A percentile compares a stretch with the other conserved stretches of the same genome.
phyloP scores from a whole-genome alignment of 2,888 invertebrate genomes.

The Uropetala carovei region DNA sequence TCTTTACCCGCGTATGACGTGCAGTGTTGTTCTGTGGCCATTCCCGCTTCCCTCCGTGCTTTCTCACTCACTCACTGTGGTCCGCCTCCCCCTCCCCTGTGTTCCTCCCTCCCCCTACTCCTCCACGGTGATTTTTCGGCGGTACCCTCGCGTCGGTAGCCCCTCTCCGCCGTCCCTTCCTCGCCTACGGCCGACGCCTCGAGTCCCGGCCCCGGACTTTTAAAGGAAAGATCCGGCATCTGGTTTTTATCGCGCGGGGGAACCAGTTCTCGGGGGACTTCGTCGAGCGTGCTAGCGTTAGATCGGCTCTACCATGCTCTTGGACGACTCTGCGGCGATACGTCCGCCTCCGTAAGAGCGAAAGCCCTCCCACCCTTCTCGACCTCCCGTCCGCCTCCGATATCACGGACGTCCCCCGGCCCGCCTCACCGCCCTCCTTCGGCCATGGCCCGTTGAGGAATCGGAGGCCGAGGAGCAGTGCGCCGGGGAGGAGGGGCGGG shows the following conservation, averaged over 20 bases:
- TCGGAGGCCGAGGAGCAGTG: background rate
- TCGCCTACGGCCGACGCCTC: too few species aligned
- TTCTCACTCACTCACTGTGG: background rate
- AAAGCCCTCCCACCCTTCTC: background rate
- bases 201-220: too few species aligned
- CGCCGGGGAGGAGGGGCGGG: constrained; percentile 9
- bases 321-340: background rate
- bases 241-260: too few species aligned
- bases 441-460: background rate
- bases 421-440: background rate
- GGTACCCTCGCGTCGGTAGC: too few species aligned
- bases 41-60: background rate
- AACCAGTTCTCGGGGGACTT: too few species aligned
- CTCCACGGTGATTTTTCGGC: background rate
- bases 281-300: background rate
- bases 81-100: background rate
- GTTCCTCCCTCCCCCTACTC: background rate
- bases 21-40: background rate
- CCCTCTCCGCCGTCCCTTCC: too few species aligned
- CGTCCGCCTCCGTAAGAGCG: constrained; percentile 12
- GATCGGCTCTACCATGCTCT: background rate
- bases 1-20: background rate
- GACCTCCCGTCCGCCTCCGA: background rate
- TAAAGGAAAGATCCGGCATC: background rate
- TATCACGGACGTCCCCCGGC: background rate